Conservation (phyloP, 2,113 vertebrate genomes). For the Telmatochromis sp. region DNA sequence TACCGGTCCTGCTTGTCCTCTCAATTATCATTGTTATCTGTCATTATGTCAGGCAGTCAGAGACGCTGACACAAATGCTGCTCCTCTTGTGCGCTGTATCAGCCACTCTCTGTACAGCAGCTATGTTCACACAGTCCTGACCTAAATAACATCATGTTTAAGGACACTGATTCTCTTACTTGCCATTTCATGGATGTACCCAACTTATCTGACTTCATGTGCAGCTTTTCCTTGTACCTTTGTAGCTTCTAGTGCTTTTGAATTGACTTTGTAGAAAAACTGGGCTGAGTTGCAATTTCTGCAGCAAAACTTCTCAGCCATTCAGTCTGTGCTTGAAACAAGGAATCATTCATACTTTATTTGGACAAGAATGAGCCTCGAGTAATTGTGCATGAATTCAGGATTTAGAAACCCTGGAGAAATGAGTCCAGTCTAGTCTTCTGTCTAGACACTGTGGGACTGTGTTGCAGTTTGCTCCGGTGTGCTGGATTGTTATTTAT, state of each 20-base stretch:
- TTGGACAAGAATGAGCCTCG: slow-evolving; percentile 31
- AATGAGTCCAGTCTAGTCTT: slow-evolving; percentile 54
- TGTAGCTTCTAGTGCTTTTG: background rate
- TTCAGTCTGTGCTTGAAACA: slow-evolving; percentile 27
- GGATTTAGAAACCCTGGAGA: slow-evolving; percentile 53
- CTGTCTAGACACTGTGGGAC: slow-evolving; percentile 57
- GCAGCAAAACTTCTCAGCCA: background rate
- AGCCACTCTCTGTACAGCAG: slow-evolving; percentile 7
- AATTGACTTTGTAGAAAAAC: background rate
- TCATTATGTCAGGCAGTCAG: slow-evolving; percentile 7
- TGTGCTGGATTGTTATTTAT: background rate
- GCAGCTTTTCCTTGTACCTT: background rate
- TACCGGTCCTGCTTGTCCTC: background rate
- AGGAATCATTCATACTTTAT: slow-evolving; percentile 38
- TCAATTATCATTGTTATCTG: slow-evolving; percentile 37
- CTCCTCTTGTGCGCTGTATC: background rate
- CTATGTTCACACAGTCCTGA: slow-evolving; percentile 16
- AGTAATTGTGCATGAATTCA: slow-evolving; percentile 50
- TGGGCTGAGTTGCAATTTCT: background rate
- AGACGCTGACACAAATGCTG: slow-evolving; percentile 28
- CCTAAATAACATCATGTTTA: slow-evolving; percentile 15
- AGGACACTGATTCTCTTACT: slow-evolving; percentile 13
- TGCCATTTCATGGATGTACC: background rate
- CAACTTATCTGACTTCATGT: slow-evolving; percentile 8
- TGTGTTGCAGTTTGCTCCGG: background rate